These are phyloP conservation scores for Sternotherus odoratus DNA, from an alignment of 2,797 vertebrate genomes.

Conservation along the genomic window DNA sequence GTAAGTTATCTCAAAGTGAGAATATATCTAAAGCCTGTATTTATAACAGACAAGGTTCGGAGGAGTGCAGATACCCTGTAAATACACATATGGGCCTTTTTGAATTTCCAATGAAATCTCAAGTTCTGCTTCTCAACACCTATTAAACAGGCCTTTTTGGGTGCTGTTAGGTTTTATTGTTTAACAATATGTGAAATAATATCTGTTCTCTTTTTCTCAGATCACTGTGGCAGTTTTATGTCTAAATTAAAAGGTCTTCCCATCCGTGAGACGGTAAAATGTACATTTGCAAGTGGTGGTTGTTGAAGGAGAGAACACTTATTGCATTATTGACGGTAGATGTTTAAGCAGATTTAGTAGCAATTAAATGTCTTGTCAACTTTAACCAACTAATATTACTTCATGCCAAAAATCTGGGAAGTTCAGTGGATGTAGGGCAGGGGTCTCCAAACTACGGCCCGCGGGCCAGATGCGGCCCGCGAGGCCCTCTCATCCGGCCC, in stretches of 20 bases:
- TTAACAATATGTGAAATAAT: constrained; percentile 40
- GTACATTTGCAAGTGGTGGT: accelerated
- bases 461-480: too few species aligned
- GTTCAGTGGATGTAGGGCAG: background rate
- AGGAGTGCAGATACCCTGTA: constrained; percentile 65
- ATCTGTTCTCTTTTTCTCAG: background rate
- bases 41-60: constrained; percentile 77
- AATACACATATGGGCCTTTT: constrained; percentile 29
- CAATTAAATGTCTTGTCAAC: background rate
- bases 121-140: constrained; percentile 32
- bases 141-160: constrained; percentile 40
- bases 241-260: background rate
- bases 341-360: background rate
- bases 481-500: too few species aligned
- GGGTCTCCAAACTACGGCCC: too few species aligned
- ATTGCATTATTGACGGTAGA: background rate
- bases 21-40: constrained; percentile 75
- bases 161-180: constrained; percentile 36
- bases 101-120: constrained; percentile 43
- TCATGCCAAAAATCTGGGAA: background rate
- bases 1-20: constrained; percentile 80
- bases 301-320: background rate
- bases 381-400: background rate
- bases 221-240: background rate
- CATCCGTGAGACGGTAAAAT: background rate